Evolutionary conservation across 1,140 invertebrate genomes (phyloP).

Genomic region (Leptonema lineaticorne): DNA sequence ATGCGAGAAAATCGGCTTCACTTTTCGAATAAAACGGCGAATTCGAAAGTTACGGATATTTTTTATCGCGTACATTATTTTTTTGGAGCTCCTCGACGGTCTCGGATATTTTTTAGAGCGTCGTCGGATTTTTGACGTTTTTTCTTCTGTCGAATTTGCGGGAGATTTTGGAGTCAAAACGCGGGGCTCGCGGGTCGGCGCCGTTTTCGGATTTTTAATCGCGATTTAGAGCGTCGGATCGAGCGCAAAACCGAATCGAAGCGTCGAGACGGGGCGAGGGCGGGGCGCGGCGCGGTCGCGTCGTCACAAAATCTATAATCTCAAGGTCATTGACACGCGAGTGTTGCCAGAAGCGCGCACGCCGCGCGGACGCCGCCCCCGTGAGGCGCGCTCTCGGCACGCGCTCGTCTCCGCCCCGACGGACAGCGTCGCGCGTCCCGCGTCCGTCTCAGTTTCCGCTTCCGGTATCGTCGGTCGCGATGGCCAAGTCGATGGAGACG

Average conservation of each 20-base stretch:
- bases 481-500: slow-evolving; percentile 56
- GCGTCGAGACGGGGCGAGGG: not conserved
- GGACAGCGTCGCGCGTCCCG: not conserved
- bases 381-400: not conserved
- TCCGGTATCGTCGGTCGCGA: slow-evolving; percentile 44
- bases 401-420: not conserved
- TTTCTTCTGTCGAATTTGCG: not conserved
- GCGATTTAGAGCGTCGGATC: not conserved
- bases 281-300: not conserved
- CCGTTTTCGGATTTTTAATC: not conserved
- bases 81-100: no score
- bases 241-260: not conserved
- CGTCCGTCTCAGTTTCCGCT: not conserved
- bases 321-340: slow-evolving; percentile 41
- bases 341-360: slow-evolving; percentile 36
- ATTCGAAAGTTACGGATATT: no score
- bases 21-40: no score
- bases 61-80: no score
- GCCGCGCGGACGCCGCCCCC: slow-evolving; percentile 14
- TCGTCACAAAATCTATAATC: slow-evolving; percentile 40
- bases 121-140: no score
- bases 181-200: not conserved
- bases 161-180: not conserved
- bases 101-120: no score
- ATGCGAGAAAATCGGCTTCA: no score